phyloP scores from a whole-genome alignment of 1,140 invertebrate species.

The Cardiocondyla obscurior region DNA sequence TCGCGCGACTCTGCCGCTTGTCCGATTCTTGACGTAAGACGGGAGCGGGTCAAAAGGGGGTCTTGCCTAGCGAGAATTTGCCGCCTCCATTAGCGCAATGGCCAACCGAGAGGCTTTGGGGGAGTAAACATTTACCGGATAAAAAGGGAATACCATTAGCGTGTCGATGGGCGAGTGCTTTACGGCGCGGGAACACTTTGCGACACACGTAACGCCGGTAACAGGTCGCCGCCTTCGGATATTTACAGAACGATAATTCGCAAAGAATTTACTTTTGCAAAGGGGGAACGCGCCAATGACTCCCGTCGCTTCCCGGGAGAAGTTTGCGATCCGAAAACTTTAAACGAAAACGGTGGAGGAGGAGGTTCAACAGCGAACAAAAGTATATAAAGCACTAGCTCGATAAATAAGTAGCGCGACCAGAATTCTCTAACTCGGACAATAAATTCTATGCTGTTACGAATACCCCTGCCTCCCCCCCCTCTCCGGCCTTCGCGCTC shows the following conservation, averaged over 20 bases:
- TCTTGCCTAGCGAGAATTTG: slow-evolving; percentile 48
- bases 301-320: not conserved
- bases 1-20: not conserved
- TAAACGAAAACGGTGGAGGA: not conserved
- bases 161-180: slow-evolving; percentile 21
- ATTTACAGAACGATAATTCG: slow-evolving; percentile 24
- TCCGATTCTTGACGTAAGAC: not conserved
- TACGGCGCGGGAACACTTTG: slow-evolving; percentile 3
- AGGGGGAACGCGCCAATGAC: slow-evolving; percentile 7
- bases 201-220: slow-evolving; percentile 8
- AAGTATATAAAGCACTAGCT: slow-evolving; percentile 50
- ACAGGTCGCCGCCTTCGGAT: not conserved
- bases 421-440: slow-evolving; percentile 50
- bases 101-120: not conserved
- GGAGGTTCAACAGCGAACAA: not conserved
- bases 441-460: slow-evolving; percentile 44
- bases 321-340: slow-evolving; percentile 47
- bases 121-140: slow-evolving; percentile 45
- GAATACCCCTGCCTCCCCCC: too few relatives aligned
- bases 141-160: slow-evolving; percentile 41
- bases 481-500: slow-evolving; percentile 21
- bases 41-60: slow-evolving; percentile 38
- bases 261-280: slow-evolving; percentile 16
- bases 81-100: slow-evolving; percentile 54
- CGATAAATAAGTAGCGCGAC: slow-evolving; percentile 47